Evolutionary conservation across 2,113 vertebrate species (phyloP), one percentile per base, ranked within the genome.

Genomic region (Aythya baeri): DNA sequence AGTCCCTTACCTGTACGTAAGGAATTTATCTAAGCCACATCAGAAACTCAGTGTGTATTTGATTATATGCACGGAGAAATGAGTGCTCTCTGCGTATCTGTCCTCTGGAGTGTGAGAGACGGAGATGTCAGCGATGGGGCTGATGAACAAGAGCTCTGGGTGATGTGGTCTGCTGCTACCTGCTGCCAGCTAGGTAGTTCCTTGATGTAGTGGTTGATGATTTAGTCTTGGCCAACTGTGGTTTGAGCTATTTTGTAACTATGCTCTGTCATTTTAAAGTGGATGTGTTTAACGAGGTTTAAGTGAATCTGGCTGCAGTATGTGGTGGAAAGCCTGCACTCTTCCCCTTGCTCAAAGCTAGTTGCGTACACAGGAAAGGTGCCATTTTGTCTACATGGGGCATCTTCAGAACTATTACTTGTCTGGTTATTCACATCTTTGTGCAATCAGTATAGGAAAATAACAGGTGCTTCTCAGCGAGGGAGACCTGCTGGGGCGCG

Each of bases 301-400:
- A 43, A 59, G 29, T 86, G 36, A 91, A 63, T 67, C 5, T 32
- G 75, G 34, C 34, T 26, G 41, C 1, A 3, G 63, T 0, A 1
- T 50, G 41, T 43, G 31, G 36, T 52, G 16, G 59, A 54, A 81
- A 52, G 17, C 17, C 0, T 0, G 49, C 54, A 23, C 50, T 71
- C 52, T 82, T 88, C 49, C 23, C 41, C 73, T 77, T 77, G 68
- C 41, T 77, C 52, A 38, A 50, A 89, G 73, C 21, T n/a, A 26
- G 52, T 38, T 23, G 43, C 0, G 1, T 32, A 36, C 22, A 6
- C 1, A 55, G 11, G 14, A 58, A 46, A 36, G 17, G 50, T 54
- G 18, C 44, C 1, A 1, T 67, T 88, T 83, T 86, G 31, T 78
- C 63, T 46, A 65, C 7, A 0, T 17, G 41, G 41, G 73, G 49